Percentiles rank a stretch among this genome's conserved stretches.
These are phyloP conservation scores for Diachasmimorpha longicaudata DNA, from an alignment of 1,140 invertebrate genomes.

Conservation along the genomic window DNA sequence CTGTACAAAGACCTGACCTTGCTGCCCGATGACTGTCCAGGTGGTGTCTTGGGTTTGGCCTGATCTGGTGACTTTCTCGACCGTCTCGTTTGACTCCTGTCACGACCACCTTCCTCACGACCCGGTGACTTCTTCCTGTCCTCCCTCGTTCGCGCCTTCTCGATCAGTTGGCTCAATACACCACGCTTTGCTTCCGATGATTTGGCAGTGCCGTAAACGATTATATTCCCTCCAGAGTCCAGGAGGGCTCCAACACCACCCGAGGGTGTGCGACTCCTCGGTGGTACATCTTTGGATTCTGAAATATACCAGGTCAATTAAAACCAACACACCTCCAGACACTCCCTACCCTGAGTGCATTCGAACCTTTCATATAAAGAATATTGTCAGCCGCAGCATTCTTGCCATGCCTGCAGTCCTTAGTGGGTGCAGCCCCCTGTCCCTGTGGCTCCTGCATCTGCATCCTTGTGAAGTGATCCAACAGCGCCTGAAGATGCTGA, in stretches of 20 bases:
- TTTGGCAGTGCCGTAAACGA: constrained; percentile 54
- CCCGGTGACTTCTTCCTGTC: constrained; percentile 64
- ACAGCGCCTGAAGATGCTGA: constrained; percentile 64
- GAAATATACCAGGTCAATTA: too few species aligned
- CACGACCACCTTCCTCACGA: constrained; percentile 49
- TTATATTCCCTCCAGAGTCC: constrained; percentile 58
- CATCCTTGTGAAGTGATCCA: constrained; percentile 66
- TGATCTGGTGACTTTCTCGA: constrained; percentile 60
- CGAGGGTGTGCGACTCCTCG: constrained; percentile 54
- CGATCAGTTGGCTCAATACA: constrained; percentile 65
- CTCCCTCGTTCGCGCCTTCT: constrained; percentile 64
- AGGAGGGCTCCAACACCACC: constrained; percentile 50
- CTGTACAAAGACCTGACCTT: constrained; percentile 58
- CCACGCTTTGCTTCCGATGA: constrained; percentile 57
- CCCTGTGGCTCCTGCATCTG: constrained; percentile 55
- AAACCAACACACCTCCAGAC: too few species aligned
- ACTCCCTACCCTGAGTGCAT: too few species aligned
- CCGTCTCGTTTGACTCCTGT: constrained; percentile 52
- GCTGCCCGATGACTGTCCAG: constrained; percentile 49
- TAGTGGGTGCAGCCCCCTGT: constrained; percentile 43
- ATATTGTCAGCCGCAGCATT: constrained; percentile 50
- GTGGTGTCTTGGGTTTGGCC: constrained; percentile 62
- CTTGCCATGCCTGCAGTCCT: constrained; percentile 56
- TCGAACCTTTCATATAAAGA: constrained; percentile 58
- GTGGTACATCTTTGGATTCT: constrained; percentile 57